phyloP scores from a whole-genome alignment of 2,113 vertebrate genomes.

The Hypanus sabinus region DNA sequence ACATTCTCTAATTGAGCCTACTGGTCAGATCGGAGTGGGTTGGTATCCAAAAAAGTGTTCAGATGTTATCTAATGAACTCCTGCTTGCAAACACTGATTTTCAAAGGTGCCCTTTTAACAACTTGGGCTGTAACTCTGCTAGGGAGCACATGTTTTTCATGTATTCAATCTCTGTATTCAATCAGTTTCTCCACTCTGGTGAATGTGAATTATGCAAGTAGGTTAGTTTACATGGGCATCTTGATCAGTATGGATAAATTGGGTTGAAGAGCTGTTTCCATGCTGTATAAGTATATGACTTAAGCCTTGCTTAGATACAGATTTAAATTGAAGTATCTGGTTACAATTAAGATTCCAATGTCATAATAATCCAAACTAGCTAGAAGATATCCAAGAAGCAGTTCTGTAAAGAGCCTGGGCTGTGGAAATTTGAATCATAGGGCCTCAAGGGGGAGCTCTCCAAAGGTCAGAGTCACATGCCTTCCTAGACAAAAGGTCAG shows the following conservation, averaged over 20 bases:
- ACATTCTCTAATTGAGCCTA: background rate
- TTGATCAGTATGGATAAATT: too few relatives aligned
- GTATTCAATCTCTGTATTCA: too few relatives aligned
- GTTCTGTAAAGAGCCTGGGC: background rate
- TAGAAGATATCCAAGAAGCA: background rate
- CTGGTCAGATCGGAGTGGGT: background rate
- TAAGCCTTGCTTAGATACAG: background rate
- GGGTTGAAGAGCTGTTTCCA: too few relatives aligned
- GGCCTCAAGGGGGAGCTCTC: too few relatives aligned
- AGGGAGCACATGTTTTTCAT: too few relatives aligned
- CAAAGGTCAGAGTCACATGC: too few relatives aligned
- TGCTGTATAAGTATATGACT: too few relatives aligned
- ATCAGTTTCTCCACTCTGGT: too few relatives aligned
- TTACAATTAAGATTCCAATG: background rate
- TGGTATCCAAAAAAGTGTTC: background rate
- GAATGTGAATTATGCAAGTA: too few relatives aligned
- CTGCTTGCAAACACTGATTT: background rate
- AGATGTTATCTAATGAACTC: background rate
- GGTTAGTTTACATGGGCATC: too few relatives aligned
- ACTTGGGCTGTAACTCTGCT: too few relatives aligned
- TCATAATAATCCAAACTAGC: background rate
- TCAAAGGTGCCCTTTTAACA: background rate
- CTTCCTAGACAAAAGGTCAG: too few relatives aligned
- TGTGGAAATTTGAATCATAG: background rate
- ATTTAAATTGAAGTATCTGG: background rate